A percentile compares a stretch with the other conserved stretches of the same genome.
Evolutionary conservation across 2,797 vertebrate species (phyloP).

Genomic region (Scolopax bukidnonensis): DNA sequence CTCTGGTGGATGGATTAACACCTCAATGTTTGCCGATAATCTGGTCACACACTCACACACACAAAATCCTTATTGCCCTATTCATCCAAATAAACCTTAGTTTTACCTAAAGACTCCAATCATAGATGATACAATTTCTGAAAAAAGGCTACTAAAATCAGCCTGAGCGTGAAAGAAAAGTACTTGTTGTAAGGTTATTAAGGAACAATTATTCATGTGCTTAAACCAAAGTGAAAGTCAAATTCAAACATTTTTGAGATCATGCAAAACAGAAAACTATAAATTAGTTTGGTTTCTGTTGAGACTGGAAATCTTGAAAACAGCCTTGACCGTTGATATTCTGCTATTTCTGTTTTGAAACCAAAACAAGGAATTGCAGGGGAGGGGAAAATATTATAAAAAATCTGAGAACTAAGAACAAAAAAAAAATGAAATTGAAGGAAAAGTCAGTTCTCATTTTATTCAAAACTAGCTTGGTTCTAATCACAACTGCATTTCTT

Average conservation of each 20-base stretch:
- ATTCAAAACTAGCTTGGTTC: not conserved
- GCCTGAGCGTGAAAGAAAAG: not conserved
- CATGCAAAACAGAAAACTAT: not conserved
- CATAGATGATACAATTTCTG: not conserved
- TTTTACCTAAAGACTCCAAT: not conserved
- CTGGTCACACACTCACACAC: not conserved
- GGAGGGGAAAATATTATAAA: not conserved
- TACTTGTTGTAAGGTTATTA: not conserved
- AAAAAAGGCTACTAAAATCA: not conserved
- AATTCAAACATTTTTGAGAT: not conserved
- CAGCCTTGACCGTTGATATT: not conserved
- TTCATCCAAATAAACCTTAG: not conserved
- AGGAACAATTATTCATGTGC: not conserved
- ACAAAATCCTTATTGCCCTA: not conserved
- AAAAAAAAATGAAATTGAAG: not conserved
- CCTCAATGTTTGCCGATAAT: not conserved
- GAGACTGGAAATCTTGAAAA: not conserved
- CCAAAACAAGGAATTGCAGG: not conserved
- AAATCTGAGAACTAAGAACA: not conserved
- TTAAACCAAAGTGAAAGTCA: not conserved
- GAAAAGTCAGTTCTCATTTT: not conserved
- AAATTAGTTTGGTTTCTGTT: not conserved
- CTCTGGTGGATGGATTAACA: constrained; percentile 57
- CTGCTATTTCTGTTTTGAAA: not conserved
- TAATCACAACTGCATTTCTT: not conserved